Base-by-base conservation (phyloP, 2,888 invertebrate species). In the Stenolophus ochropezus region DNA sequence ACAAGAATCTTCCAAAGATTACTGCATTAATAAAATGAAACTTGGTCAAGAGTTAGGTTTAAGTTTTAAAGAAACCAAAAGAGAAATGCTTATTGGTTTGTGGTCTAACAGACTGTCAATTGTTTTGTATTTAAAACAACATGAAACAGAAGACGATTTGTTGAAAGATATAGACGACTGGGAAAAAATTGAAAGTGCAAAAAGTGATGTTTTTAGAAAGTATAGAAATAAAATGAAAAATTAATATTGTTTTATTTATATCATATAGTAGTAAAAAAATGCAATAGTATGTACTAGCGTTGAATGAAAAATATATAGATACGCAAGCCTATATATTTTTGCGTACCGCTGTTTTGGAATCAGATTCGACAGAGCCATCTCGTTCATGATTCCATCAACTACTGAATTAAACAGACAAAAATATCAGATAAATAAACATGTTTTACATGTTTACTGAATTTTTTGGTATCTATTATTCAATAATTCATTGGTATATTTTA, bases 11-110 rank as follows among this genome's bases (percentile, higher is more conserved):
- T 56, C 80, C 3, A 80, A 73, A 73, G 80, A 73, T 6, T 80
- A 80, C 42, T 80, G 80, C 56, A 2, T 80, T 1, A 73, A 42
- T 27, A 80, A 80, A 80, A 80, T 80, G 80, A 42, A 73, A 21
- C 33, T 80, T 8, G 80, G 80, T 11, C 80, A 80, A 33, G 73
- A 80, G 3, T 58, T 80, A 21, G 80, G 80, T 8, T 73, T 80
- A 56, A 80, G 23, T 73, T 80, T 80, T 73, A 80, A 73, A 21
- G 80, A 80, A 56, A 80, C 80, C 4, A 80, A 73, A 80, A 25
- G 80, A 4, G 80, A 80, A 58, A 80, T 80, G 80, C 20, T 80
- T 16, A 80, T 80, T 42, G 80, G 80, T n/a, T 25, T 80, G 3
- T 80, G 80, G 80, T 25, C 25, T 4, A 53, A 80, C 42, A 27